Evolutionary conservation across 2,888 invertebrate species (phyloP).

Genomic region (Acanthacorydalis orientalis): DNA sequence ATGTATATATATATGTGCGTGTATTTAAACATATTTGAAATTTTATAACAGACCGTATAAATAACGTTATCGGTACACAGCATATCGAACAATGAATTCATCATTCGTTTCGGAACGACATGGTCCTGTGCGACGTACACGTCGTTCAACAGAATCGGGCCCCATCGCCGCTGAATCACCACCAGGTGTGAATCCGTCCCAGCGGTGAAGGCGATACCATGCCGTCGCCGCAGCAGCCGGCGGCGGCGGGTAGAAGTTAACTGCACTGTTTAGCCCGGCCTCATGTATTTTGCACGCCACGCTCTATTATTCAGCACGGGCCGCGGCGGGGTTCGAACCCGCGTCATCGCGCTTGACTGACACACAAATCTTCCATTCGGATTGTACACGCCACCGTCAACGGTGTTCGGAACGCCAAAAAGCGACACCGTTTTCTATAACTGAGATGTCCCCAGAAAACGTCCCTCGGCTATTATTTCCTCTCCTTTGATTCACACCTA

Average conservation of each 20-base stretch:
- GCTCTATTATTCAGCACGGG: constrained; percentile 24
- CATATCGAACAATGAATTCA: not conserved
- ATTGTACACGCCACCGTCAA: too few relatives aligned
- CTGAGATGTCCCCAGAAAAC: too few relatives aligned
- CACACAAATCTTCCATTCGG: constrained; percentile 26
- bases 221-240: not conserved
- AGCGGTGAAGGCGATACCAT: not conserved
- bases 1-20: not conserved
- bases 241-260: constrained; percentile 13
- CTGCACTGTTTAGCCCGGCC: constrained; percentile 22
- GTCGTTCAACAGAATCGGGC: not conserved
- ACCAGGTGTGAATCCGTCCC: not conserved
- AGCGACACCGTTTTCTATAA: too few relatives aligned
- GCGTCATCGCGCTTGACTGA: constrained; percentile 28
- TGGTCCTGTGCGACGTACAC: too few relatives aligned
- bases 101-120: not conserved
- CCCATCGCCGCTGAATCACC: not conserved
- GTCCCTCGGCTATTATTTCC: too few relatives aligned
- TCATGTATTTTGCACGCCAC: constrained; percentile 26
- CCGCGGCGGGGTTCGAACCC: constrained; percentile 17
- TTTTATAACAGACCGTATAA: not conserved
- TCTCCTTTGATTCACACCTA: too few relatives aligned
- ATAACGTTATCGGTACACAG: not conserved
- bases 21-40: not conserved
- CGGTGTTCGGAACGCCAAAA: too few relatives aligned